Base-by-base conservation (phyloP, 2,113 vertebrate genomes). In the Amazona guildingii region DNA sequence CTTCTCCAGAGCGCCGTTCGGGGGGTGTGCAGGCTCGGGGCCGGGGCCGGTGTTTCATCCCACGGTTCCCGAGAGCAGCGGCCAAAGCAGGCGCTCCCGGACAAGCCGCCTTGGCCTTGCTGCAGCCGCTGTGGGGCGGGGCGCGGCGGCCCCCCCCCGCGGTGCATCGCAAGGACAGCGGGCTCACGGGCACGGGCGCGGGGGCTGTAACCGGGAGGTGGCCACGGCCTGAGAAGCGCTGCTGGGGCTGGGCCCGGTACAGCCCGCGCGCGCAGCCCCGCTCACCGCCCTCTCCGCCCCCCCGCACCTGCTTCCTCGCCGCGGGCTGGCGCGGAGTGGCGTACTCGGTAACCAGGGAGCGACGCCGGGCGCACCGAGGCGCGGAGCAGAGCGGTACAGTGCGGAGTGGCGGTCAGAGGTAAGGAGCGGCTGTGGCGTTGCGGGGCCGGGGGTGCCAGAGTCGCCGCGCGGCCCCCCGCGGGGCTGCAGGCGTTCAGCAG, bases 261-360 rank as follows among this genome's bases (percentile, higher is more conserved):
- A 18, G 29, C 19, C 25, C 27, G 17, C 11, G 59, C 23, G 33
- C 69, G 39, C 48, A 54, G n/a, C 39, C 52, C 59, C 14, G 10
- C 52, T 52, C 62, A 4, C 63, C 79, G n/a, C 73, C 51, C 68
- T 35, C 93, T 85, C 20, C 55, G 61, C 63, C 54, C 92, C 75
- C 72, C 70, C 75, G 55, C 75, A 87, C 74, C 91, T 82, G 82
- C 88, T 46, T 75, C 19, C n/a, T 39, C 31, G 41, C 31, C 33
- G 72, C 57, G 44, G 90, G 72, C 48, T 35, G 27, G 68, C 39
- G 35, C 44, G 21, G 33, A 3, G 64, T 12, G 46, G 39, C 59
- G 82, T 64, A 55, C 82, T 90, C 78, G 28, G 97, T 96, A 90
- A 88, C 98, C 94, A 83, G 86, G 97, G 93, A 95, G 90, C 95